Percentiles rank a stretch among this genome's conserved stretches.
These are phyloP conservation scores for Ia io DNA, from an alignment of 2,113 vertebrate genomes.

Conservation along the genomic window DNA sequence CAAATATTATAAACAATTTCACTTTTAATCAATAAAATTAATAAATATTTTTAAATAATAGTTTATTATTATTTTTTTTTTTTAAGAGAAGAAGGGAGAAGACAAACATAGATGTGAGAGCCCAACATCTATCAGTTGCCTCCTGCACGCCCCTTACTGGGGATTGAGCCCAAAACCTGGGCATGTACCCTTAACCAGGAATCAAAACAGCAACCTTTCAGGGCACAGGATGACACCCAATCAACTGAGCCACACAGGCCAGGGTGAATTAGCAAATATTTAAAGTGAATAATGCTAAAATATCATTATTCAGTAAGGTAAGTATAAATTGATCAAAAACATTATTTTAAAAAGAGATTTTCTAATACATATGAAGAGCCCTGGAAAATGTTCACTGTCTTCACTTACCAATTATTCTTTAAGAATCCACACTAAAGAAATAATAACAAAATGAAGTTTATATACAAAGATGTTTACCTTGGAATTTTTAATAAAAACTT, in stretches of 20 bases:
- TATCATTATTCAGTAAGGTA: not conserved
- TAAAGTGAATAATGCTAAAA: not conserved
- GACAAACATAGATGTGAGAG: too few species aligned
- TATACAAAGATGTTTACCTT: not conserved
- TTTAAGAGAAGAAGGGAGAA: too few species aligned
- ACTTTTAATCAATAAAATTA: slow-evolving; percentile 5
- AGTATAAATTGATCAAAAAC: not conserved
- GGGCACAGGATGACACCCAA: too few species aligned
- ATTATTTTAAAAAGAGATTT: not conserved
- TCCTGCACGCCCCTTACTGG: too few species aligned
- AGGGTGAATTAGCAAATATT: not conserved
- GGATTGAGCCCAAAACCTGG: too few species aligned
- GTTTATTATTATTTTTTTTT: too few species aligned
- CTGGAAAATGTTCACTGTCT: not conserved
- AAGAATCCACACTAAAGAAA: not conserved
- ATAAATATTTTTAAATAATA: too few species aligned
- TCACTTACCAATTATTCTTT: not conserved
- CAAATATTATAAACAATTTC: not conserved
- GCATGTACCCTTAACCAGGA: too few species aligned
- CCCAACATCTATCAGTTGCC: too few species aligned
- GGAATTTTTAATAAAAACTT: slow-evolving; percentile 18
- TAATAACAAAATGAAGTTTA: slow-evolving; percentile 7
- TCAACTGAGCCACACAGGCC: too few species aligned
- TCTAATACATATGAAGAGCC: not conserved
- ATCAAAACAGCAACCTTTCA: too few species aligned